A percentile compares a stretch with the other conserved stretches of the same genome.
Conservation (phyloP, 2,888 invertebrate genomes). For the Oxycera nigricornis region DNA sequence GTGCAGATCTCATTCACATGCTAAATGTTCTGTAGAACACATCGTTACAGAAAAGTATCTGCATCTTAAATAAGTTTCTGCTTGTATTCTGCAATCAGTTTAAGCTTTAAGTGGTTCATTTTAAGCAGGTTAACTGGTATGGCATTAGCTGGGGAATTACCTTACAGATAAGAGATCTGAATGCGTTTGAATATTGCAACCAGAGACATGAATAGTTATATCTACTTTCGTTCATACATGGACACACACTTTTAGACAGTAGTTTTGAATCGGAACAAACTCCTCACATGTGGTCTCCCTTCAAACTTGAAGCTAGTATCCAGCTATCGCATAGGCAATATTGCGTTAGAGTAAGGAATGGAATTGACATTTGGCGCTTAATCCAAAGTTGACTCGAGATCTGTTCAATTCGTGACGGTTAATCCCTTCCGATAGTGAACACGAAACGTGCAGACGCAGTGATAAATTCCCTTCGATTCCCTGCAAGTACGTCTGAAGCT, state of each 20-base stretch:
- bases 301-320: background rate
- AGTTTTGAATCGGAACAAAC: background rate
- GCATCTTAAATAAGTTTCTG: background rate
- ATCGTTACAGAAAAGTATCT: background rate
- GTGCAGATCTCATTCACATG: background rate
- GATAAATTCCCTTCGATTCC: background rate
- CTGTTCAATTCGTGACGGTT: slow-evolving; percentile 62
- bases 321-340: background rate
- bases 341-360: background rate
- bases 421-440: slow-evolving; percentile 52
- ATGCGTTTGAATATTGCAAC: too few species aligned
- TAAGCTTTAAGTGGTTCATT: too few species aligned
- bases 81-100: too few species aligned
- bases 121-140: too few species aligned
- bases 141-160: too few species aligned
- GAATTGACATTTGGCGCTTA: slow-evolving; percentile 3
- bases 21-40: background rate
- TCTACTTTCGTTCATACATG: background rate
- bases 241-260: background rate
- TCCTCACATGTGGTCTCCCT: background rate
- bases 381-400: slow-evolving; percentile 51
- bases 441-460: background rate
- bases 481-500: background rate
- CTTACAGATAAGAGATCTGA: too few species aligned
- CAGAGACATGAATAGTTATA: too few species aligned